These are phyloP conservation scores for Pammene fasciana DNA, from an alignment of 2,888 invertebrate species.

Conservation along the genomic window DNA sequence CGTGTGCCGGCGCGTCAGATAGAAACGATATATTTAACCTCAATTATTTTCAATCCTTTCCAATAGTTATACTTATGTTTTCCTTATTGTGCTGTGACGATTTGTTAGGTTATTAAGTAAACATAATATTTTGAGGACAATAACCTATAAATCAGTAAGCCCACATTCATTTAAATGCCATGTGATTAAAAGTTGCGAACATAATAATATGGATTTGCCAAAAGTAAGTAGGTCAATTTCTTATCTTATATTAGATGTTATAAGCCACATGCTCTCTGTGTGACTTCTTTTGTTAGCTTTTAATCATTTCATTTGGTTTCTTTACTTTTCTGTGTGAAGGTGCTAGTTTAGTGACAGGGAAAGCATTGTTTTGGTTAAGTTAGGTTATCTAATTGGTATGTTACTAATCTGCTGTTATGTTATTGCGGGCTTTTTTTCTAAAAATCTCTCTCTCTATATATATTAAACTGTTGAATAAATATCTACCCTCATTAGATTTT, in stretches of 20 bases:
- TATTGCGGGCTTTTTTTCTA: background rate
- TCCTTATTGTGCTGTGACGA: conserved; percentile 43
- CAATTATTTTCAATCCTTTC: conserved; percentile 17
- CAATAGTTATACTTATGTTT: conserved; percentile 43
- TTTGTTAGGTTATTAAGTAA: conserved; percentile 54
- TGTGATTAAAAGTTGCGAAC: conserved; percentile 37
- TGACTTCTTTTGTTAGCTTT: conserved; percentile 20
- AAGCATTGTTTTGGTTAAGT: conserved; percentile 10
- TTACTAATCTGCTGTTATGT: background rate
- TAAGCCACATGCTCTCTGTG: conserved; percentile 30
- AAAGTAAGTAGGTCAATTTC: conserved; percentile 63
- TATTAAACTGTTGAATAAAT: background rate
- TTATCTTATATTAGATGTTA: conserved; percentile 49
- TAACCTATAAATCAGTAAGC: conserved; percentile 55
- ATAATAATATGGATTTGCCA: conserved; percentile 55
- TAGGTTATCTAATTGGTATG: conserved; percentile 9
- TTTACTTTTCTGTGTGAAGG: conserved; percentile 7
- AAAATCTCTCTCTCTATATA: no score
- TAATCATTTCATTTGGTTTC: conserved; percentile 11
- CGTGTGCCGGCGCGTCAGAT: conserved; percentile 37
- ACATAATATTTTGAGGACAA: conserved; percentile 54
- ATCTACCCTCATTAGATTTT: conserved; percentile 11
- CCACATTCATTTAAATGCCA: conserved; percentile 36
- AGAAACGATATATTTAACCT: conserved; percentile 28
- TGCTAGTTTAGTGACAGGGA: conserved; percentile 8